phyloP scores from a whole-genome alignment of 2,888 invertebrate species.

The Coenonympha glycerion region DNA sequence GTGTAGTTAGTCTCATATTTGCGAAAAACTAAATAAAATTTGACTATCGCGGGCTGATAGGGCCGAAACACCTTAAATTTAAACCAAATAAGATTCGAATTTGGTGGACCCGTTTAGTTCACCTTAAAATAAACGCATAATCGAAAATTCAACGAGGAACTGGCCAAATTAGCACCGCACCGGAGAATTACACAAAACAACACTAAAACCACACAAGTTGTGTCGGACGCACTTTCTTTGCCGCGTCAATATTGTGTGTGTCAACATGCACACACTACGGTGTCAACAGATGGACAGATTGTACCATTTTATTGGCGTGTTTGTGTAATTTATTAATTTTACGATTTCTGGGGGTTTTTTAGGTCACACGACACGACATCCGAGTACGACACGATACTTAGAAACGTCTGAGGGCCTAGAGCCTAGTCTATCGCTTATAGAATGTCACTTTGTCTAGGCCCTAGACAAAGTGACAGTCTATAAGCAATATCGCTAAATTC shows the following conservation, averaged over 20 bases:
- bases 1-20: too few relatives aligned
- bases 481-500: too few relatives aligned
- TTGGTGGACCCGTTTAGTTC: too few relatives aligned
- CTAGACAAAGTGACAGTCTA: too few relatives aligned
- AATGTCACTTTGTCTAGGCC: neutral
- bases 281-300: neutral
- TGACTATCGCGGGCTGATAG: too few relatives aligned
- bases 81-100: too few relatives aligned
- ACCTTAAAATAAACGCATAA: too few relatives aligned
- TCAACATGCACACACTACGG: neutral
- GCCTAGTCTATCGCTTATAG: too few relatives aligned
- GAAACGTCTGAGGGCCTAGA: neutral
- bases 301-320: constrained; percentile 3
- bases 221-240: constrained; percentile 1
- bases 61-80: too few relatives aligned
- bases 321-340: constrained; percentile 3
- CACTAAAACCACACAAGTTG: neutral
- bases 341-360: neutral
- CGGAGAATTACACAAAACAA: constrained; percentile 5
- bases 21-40: too few relatives aligned
- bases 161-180: neutral
- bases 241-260: neutral
- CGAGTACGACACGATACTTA: neutral
- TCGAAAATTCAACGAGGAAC: neutral
- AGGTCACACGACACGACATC: neutral